Conservation (phyloP, 2,888 invertebrate genomes). For the Lithophane semibrunnea region DNA sequence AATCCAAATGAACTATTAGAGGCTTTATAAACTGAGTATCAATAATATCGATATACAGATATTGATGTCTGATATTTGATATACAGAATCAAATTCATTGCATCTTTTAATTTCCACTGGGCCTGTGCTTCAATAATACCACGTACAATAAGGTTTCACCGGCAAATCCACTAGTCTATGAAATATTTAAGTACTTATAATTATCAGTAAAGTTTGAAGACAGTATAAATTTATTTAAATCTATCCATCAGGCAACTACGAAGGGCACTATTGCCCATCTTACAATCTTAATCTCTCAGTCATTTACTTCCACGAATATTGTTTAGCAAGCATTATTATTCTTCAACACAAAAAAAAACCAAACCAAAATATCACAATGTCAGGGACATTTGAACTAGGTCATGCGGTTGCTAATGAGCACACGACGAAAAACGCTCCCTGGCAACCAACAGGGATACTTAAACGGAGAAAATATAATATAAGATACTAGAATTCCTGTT, state of each 20-base stretch:
- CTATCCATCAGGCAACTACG: too few relatives aligned
- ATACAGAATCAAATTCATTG: background rate
- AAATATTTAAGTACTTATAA: background rate
- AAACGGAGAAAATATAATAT: conserved; percentile 23
- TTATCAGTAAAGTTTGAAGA: background rate
- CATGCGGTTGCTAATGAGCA: conserved; percentile 42
- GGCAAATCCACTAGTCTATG: background rate
- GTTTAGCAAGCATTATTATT: too few relatives aligned
- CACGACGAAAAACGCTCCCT: conserved; percentile 24
- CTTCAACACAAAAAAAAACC: background rate
- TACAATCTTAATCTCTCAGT: background rate
- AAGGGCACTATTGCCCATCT: too few relatives aligned
- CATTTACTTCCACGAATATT: background rate
- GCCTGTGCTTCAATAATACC: background rate
- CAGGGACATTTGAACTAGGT: conserved; percentile 44
- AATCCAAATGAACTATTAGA: too few relatives aligned
- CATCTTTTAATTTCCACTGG: background rate
- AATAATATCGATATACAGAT: too few relatives aligned
- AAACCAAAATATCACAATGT: conserved; percentile 28
- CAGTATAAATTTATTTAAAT: background rate
- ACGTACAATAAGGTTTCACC: background rate
- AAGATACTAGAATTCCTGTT: conserved; percentile 7
- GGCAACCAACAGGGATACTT: conserved; percentile 37
- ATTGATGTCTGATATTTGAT: too few relatives aligned
- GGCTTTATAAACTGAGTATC: background rate